phyloP scores from a whole-genome alignment of 2,888 invertebrate species.

The Latrodectus elegans region DNA sequence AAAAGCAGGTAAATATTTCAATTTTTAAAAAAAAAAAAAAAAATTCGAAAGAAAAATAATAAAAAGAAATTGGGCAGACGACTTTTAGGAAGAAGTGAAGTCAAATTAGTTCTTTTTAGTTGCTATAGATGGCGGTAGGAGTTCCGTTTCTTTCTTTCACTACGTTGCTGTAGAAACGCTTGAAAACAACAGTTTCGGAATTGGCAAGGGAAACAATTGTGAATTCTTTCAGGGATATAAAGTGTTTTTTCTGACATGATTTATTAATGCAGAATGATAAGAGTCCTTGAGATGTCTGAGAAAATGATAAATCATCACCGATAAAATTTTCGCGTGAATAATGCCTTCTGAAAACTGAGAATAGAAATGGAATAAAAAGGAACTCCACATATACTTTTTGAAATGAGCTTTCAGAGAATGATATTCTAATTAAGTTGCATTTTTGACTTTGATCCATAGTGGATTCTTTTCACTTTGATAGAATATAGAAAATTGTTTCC shows the following conservation, averaged over 20 bases:
- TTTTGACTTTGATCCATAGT: too few relatives aligned
- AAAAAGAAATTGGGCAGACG: too few relatives aligned
- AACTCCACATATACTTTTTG: too few relatives aligned
- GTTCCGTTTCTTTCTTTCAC: neutral
- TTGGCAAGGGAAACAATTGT: neutral
- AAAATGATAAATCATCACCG: constrained; percentile 13
- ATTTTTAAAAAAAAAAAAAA: too few relatives aligned
- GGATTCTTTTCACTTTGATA: too few relatives aligned
- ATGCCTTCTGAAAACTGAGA: neutral
- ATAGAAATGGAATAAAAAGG: neutral
- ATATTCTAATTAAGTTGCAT: too few relatives aligned
- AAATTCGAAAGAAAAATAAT: too few relatives aligned
- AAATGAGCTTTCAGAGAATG: too few relatives aligned
- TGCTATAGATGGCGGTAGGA: constrained; percentile 36
- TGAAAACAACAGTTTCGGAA: constrained; percentile 14
- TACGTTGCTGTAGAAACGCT: constrained; percentile 45
- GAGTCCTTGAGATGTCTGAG: constrained; percentile 21
- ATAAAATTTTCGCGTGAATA: constrained; percentile 7
- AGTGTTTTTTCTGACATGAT: constrained; percentile 43
- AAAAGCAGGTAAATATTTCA: too few relatives aligned
- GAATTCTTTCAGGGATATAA: constrained; percentile 30
- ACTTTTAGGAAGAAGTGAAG: too few relatives aligned
- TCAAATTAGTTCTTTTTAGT: neutral
- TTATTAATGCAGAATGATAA: constrained; percentile 28
- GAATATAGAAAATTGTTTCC: too few relatives aligned